Percentiles rank a stretch among this genome's conserved stretches.
These are phyloP conservation scores for Neodiprion pinetum DNA, from an alignment of 1,140 invertebrate genomes.

Conservation along the genomic window DNA sequence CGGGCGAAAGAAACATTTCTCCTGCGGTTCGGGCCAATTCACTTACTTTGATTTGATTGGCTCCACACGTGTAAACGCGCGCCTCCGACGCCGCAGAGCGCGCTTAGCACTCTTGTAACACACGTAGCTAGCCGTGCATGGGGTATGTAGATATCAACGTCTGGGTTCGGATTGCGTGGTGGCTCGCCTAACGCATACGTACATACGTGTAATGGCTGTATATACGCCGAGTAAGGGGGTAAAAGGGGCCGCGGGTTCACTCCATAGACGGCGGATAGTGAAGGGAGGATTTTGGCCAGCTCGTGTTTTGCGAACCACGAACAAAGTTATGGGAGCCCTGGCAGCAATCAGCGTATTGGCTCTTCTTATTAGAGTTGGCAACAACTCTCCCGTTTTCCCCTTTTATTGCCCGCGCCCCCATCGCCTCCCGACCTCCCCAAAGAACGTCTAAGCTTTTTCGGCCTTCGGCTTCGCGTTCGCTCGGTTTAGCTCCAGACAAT, in stretches of 20 bases:
- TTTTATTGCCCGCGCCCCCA: neutral
- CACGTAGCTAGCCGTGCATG: neutral
- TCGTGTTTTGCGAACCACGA: constrained; percentile 45
- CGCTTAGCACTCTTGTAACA: neutral
- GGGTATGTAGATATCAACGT: neutral
- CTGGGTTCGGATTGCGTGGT: too few relatives aligned
- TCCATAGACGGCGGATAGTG: neutral
- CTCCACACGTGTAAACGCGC: constrained; percentile 42
- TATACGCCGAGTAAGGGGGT: neutral
- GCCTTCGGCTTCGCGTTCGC: neutral
- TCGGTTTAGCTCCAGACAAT: too few relatives aligned
- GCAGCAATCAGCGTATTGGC: constrained; percentile 54
- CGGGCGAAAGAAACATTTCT: constrained; percentile 31
- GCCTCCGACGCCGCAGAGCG: too few relatives aligned
- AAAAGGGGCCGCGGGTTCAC: constrained; percentile 15
- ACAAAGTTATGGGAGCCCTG: constrained; percentile 39
- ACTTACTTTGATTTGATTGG: constrained; percentile 63
- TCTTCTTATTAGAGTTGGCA: constrained; percentile 53
- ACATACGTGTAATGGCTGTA: neutral
- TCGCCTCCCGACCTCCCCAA: neutral
- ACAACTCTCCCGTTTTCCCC: constrained; percentile 17
- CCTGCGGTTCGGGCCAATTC: constrained; percentile 44
- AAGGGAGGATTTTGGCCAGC: constrained; percentile 18
- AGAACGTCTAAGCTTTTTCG: neutral
- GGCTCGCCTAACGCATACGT: neutral